A percentile compares a stretch with the other conserved stretches of the same genome.
These are phyloP conservation scores for Psittacus erithacus DNA, from an alignment of 2,113 vertebrate species.

Conservation along the genomic window DNA sequence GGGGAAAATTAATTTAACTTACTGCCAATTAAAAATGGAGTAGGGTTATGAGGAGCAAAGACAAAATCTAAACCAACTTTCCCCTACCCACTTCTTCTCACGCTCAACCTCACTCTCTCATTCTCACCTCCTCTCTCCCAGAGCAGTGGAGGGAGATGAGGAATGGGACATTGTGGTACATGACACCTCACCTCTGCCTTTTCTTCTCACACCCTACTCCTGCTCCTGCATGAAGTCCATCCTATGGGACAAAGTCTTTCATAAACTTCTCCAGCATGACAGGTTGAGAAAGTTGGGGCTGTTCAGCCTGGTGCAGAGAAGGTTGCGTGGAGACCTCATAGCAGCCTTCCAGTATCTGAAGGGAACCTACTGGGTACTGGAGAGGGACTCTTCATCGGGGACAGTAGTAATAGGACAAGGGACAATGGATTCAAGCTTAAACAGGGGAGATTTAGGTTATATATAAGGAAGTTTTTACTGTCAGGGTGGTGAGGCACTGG, in stretches of 20 bases:
- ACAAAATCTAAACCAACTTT: background rate
- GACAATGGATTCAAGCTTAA: too few species aligned
- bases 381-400: too few species aligned
- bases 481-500: background rate
- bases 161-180: background rate
- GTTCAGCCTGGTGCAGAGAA: too few species aligned
- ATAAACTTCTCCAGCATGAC: background rate
- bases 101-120: background rate
- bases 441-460: too few species aligned
- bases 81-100: background rate
- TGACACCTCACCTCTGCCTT: fast-evolving
- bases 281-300: too few species aligned
- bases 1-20: background rate
- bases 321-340: too few species aligned
- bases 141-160: background rate
- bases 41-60: background rate
- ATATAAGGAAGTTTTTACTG: background rate
- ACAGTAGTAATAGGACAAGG: too few species aligned
- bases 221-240: fast-evolving
- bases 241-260: background rate
- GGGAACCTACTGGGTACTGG: too few species aligned
- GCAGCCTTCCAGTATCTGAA: too few species aligned
- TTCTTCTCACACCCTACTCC: background rate
- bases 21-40: background rate
- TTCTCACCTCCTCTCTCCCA: background rate